These are phyloP conservation scores for Polydesmus complanatus DNA, from an alignment of 2,888 invertebrate genomes.

Conservation along the genomic window DNA sequence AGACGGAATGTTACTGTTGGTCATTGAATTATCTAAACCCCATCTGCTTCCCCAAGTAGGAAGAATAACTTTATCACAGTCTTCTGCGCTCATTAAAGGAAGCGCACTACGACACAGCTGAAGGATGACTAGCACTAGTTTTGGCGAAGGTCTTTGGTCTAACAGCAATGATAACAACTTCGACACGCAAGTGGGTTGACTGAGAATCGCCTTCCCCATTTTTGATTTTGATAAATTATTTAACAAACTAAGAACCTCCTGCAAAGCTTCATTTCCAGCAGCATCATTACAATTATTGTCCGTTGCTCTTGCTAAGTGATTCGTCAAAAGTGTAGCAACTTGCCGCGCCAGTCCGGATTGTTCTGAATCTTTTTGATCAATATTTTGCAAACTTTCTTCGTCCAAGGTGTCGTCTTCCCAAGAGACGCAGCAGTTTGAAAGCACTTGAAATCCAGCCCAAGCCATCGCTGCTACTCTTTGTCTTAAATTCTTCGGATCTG, in stretches of 20 bases:
- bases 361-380: conserved; percentile 27
- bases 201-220: conserved; percentile 33
- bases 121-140: conserved; percentile 31
- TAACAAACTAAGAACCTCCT: conserved; percentile 31
- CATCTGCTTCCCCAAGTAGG: conserved; percentile 26
- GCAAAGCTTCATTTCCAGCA: conserved; percentile 31
- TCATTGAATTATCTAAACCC: conserved; percentile 20
- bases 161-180: conserved; percentile 31
- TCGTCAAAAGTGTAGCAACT: conserved; percentile 31
- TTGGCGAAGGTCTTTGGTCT: conserved; percentile 32
- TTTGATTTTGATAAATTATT: conserved; percentile 30
- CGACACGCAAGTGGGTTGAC: conserved; percentile 33
- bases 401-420: conserved; percentile 29
- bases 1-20: conserved; percentile 28
- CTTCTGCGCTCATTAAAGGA: conserved; percentile 29
- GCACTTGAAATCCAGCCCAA: conserved; percentile 35
- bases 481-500: conserved; percentile 26
- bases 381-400: not conserved
- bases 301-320: conserved; percentile 33
- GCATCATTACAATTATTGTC: conserved; percentile 31
- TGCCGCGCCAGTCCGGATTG: conserved; percentile 32
- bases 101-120: conserved; percentile 32
- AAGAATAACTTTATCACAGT: conserved; percentile 30
- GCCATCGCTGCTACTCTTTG: conserved; percentile 32
- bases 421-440: conserved; percentile 32